Evolutionary conservation across 2,888 invertebrate species (phyloP), one percentile per base, ranked within the genome.

Genomic region (Amphipyra tragopoginis): DNA sequence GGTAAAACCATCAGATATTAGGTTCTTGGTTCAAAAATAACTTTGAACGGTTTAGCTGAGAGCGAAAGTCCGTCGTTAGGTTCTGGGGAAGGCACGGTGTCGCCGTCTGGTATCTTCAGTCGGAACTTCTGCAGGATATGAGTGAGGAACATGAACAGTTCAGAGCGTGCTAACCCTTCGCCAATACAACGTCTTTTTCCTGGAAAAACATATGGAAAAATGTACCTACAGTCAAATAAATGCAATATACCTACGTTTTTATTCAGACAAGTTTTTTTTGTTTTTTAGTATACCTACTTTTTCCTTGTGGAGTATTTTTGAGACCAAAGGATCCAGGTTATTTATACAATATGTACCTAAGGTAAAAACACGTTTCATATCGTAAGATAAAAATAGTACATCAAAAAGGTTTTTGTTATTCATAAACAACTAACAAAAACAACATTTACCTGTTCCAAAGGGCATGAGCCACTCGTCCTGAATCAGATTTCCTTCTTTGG

Each of bases 161-260:
- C 97, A 44, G 97, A 96, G 65, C 96, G 96, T 0, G 95, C 96
- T 69, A 98, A 88, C 0, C 96, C 95, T 90, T 98, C 98, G 6
- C 98, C 98, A 92, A 98, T 96, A 82, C 98, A 98, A 60, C 97
- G 96, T 84, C 97, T 96, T 83, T 96, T 96, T 8, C 98, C 98
- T 88, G 34, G 10, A 62, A 72, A 57, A 54, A 15, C 14, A 7
- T 6, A 26, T 29, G 29, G 7, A 29, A 29, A 5, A 29, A 29
- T 21, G 21, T 21, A 21, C n/a, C 29, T 29, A 5, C 6, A 29
- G 29, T 29, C 2, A 29, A 29, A 29, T 29, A 29, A 29, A 29
- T 29, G 2, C 29, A 29, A 29, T 3, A 21, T 21, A n/a, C n/a
- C n/a, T n/a, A n/a, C n/a, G 21, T 21, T 21, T 21, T 21, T 21